A percentile compares a stretch with the other conserved stretches of the same genome.
These are phyloP conservation scores for Synergus japonicus DNA, from an alignment of 2,888 invertebrate genomes.

Conservation along the genomic window DNA sequence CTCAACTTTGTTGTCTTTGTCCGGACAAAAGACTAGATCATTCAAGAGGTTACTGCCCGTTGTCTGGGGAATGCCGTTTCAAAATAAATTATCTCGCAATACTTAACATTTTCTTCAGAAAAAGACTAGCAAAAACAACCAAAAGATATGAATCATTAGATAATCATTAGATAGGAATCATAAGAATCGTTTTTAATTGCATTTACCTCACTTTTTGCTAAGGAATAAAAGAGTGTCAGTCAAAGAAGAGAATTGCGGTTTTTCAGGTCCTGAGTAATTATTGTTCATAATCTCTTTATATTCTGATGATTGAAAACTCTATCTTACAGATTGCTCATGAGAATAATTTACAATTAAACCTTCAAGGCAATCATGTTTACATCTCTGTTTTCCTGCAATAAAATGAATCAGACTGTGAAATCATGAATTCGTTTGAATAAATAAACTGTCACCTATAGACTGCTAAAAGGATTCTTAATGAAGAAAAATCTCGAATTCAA, in stretches of 20 bases:
- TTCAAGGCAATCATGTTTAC: constrained; percentile 25
- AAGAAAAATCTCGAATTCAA: not conserved
- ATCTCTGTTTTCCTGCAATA: not conserved
- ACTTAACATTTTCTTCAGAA: not conserved
- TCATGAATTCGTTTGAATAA: constrained; percentile 3
- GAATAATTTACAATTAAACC: not conserved
- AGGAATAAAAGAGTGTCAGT: no score
- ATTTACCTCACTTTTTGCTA: no score
- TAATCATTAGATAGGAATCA: no score
- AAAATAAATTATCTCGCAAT: not conserved
- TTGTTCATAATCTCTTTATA: not conserved
- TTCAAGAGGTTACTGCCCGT: not conserved
- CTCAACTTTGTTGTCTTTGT: not conserved
- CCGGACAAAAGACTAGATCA: not conserved
- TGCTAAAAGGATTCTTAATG: not conserved
- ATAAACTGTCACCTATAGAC: not conserved
- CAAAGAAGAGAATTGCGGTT: no score
- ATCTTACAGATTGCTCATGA: not conserved
- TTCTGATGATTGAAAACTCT: not conserved
- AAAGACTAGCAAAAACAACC: not conserved
- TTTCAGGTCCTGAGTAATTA: no score
- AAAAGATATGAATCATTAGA: no score
- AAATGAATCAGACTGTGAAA: not conserved
- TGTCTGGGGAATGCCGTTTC: not conserved
- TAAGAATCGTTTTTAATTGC: no score